These are phyloP conservation scores for Phrynocephalus versicolor DNA, from an alignment of 2,113 vertebrate genomes.

Conservation along the genomic window DNA sequence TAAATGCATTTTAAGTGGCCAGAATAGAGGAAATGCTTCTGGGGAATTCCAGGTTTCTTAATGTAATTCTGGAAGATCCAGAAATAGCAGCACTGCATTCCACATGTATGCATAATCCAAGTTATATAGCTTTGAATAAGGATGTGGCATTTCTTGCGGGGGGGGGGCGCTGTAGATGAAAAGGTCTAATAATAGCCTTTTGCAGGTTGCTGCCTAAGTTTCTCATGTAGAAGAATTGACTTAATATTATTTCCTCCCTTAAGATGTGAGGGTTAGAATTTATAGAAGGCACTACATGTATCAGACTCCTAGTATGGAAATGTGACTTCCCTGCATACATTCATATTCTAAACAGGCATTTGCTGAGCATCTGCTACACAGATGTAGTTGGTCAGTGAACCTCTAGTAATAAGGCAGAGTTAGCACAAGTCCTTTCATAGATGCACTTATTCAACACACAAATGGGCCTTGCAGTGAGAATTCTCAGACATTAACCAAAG, in stretches of 20 bases:
- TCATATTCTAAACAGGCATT: not conserved
- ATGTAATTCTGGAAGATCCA: slow-evolving; percentile 65
- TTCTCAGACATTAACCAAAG: not conserved
- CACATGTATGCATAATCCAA: slow-evolving; percentile 69
- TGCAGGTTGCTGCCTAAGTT: slow-evolving; percentile 65
- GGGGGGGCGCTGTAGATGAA: slow-evolving; percentile 61
- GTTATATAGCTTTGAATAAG: slow-evolving; percentile 66
- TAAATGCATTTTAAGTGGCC: slow-evolving; percentile 72
- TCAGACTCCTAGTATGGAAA: slow-evolving; percentile 52
- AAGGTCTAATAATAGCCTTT: slow-evolving; percentile 58
- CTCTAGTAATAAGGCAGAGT: slow-evolving; percentile 4
- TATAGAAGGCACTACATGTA: slow-evolving; percentile 63
- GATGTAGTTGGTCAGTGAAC: not conserved
- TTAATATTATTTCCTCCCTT: slow-evolving; percentile 60
- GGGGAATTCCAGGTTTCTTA: slow-evolving; percentile 72
- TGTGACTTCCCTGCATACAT: slow-evolving; percentile 22
- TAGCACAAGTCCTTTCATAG: rapidly evolving
- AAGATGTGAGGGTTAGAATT: slow-evolving; percentile 47
- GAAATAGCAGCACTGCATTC: slow-evolving; percentile 72
- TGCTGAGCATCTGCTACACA: slow-evolving; percentile 1
- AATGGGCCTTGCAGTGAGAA: not conserved
- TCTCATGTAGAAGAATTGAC: slow-evolving; percentile 68
- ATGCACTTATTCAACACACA: not conserved
- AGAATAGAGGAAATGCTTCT: slow-evolving; percentile 64
- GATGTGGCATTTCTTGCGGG: slow-evolving; percentile 53